A percentile compares a stretch with the other conserved stretches of the same genome.
These are phyloP conservation scores for Forbesichthys papilliferus DNA, from an alignment of 2,113 vertebrate species.

Conservation along the genomic window DNA sequence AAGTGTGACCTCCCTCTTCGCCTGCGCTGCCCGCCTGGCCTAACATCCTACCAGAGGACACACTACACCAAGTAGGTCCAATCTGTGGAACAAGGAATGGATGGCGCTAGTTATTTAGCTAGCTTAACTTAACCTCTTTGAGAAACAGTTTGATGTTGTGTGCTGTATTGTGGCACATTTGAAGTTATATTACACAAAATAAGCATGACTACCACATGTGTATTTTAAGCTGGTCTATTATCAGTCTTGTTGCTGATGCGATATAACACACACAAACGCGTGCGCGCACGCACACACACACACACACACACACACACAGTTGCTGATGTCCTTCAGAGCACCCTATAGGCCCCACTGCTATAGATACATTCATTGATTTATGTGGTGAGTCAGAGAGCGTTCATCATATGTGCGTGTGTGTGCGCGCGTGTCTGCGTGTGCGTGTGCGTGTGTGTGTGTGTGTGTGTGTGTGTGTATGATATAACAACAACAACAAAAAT, in stretches of 20 bases:
- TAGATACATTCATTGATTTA: constrained; percentile 54
- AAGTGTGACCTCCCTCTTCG: constrained; percentile 54
- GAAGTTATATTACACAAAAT: too few relatives aligned
- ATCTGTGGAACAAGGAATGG: not conserved
- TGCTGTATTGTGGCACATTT: too few relatives aligned
- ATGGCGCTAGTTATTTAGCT: not conserved
- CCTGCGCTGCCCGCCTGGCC: not conserved
- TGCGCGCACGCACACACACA: constrained; percentile 6
- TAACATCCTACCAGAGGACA: constrained; percentile 24
- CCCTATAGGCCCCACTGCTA: constrained; percentile 30
- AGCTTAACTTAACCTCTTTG: too few relatives aligned
- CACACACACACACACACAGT: constrained; percentile 7
- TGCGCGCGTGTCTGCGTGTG: constrained; percentile 7
- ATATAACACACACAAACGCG: constrained; percentile 17
- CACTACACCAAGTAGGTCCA: constrained; percentile 40
- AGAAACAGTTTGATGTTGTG: too few relatives aligned
- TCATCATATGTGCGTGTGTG: constrained; percentile 29
- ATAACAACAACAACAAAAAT: not conserved
- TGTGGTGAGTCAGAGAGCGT: constrained; percentile 63
- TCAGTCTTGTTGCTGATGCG: not conserved
- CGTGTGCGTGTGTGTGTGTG: constrained; percentile 9
- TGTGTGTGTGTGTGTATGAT: constrained; percentile 14
- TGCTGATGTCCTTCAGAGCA: constrained; percentile 46
- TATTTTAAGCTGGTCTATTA: not conserved
- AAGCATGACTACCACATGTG: not conserved